These are phyloP conservation scores for Euthynnus affinis DNA, from an alignment of 2,797 vertebrate genomes.

Conservation along the genomic window DNA sequence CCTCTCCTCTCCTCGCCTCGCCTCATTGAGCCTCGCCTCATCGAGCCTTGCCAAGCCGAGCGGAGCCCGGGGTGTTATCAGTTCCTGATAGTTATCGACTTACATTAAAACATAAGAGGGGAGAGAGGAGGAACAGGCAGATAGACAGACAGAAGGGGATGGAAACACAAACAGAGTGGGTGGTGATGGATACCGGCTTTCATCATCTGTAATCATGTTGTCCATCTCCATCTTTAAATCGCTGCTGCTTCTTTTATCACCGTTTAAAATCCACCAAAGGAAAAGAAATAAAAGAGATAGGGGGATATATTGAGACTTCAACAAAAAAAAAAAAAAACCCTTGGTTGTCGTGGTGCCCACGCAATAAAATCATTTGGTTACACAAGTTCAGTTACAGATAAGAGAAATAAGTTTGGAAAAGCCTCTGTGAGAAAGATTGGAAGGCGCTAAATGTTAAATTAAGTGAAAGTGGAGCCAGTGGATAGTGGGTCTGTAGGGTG, in stretches of 20 bases:
- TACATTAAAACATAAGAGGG: slow-evolving; percentile 80
- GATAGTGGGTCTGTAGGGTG: slow-evolving; percentile 48
- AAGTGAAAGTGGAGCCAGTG: slow-evolving; percentile 57
- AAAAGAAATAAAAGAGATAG: slow-evolving; percentile 54
- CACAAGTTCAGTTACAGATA: slow-evolving; percentile 66
- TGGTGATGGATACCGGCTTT: slow-evolving; percentile 78
- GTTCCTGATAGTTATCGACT: slow-evolving; percentile 79
- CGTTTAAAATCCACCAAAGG: slow-evolving; percentile 68
- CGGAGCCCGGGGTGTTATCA: slow-evolving; percentile 72
- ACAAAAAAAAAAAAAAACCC: slow-evolving; percentile 7
- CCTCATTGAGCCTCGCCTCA: slow-evolving; percentile 69
- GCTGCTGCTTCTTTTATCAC: slow-evolving; percentile 69
- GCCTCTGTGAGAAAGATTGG: slow-evolving; percentile 53
- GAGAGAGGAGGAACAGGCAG: slow-evolving; percentile 46
- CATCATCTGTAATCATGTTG: slow-evolving; percentile 78
- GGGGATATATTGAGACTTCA: slow-evolving; percentile 50
- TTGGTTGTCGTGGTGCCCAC: slow-evolving; percentile 27
- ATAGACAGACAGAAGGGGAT: slow-evolving; percentile 61
- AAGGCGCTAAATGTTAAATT: slow-evolving; percentile 60
- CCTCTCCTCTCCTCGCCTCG: slow-evolving; percentile 64
- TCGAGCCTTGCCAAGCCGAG: slow-evolving; percentile 58
- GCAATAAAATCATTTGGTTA: slow-evolving; percentile 71
- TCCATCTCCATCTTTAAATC: slow-evolving; percentile 78
- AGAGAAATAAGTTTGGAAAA: slow-evolving; percentile 64
- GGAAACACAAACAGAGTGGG: slow-evolving; percentile 75